These are phyloP conservation scores for Diogma glabrata DNA, from an alignment of 2,888 invertebrate genomes.

Conservation along the genomic window DNA sequence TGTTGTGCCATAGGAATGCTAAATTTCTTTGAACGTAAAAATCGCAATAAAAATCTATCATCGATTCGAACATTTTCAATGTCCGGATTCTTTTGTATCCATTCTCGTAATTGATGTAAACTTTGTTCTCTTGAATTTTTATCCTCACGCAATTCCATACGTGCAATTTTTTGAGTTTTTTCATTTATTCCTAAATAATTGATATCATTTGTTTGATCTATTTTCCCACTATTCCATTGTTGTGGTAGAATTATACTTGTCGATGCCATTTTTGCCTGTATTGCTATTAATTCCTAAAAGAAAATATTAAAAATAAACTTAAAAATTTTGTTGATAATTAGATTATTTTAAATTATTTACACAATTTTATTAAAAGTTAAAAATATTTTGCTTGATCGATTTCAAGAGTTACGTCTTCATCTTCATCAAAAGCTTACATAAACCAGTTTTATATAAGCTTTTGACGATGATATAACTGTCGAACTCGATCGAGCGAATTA, in stretches of 20 bases:
- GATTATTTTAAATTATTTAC: no score
- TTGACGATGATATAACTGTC: no score
- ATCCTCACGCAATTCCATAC: slow-evolving; percentile 58
- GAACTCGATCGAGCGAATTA: no score
- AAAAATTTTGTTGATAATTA: no score
- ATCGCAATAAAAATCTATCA: slow-evolving; percentile 59
- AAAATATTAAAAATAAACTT: no score
- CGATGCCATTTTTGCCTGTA: slow-evolving; percentile 27
- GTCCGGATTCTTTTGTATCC: slow-evolving; percentile 58
- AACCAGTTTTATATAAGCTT: no score
- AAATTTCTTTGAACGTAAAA: slow-evolving; percentile 65
- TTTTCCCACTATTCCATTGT: slow-evolving; percentile 23
- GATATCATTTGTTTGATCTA: slow-evolving; percentile 7
- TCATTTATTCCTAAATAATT: slow-evolving; percentile 21
- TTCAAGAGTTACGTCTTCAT: no score
- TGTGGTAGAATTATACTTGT: slow-evolving; percentile 28
- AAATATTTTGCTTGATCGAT: no score
- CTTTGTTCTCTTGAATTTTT: slow-evolving; percentile 50
- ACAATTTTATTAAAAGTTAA: no score
- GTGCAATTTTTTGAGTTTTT: slow-evolving; percentile 41
- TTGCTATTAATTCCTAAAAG: no score
- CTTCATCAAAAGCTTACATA: no score
- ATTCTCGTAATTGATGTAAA: slow-evolving; percentile 50
- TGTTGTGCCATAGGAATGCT: slow-evolving; percentile 70
- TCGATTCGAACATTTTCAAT: slow-evolving; percentile 57